phyloP scores from a whole-genome alignment of 1,140 invertebrate genomes.

The Pygmarrhopalites habei region DNA sequence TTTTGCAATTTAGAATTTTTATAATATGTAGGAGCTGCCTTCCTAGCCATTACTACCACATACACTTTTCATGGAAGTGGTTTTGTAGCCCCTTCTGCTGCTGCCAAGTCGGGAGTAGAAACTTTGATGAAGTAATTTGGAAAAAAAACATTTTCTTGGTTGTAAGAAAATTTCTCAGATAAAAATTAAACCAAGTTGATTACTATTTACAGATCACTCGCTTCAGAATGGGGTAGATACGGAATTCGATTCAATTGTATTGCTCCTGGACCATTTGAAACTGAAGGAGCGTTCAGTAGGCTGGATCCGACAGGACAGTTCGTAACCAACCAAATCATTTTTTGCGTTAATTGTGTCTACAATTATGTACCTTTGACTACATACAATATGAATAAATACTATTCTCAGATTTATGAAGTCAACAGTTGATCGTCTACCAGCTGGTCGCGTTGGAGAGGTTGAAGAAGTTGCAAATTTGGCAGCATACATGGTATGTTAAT shows the following conservation, averaged over 20 bases:
- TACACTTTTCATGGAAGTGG: slow-evolving; percentile 52
- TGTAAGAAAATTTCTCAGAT: too few species aligned
- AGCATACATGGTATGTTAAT: too few species aligned
- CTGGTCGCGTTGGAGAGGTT: slow-evolving; percentile 49
- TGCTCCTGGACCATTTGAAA: slow-evolving; percentile 53
- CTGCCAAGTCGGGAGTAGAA: slow-evolving; percentile 54
- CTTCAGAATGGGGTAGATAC: slow-evolving; percentile 53
- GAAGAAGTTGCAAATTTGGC: slow-evolving; percentile 53
- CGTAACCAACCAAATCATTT: too few species aligned
- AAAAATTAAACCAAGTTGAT: too few species aligned
- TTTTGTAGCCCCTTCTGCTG: slow-evolving; percentile 53
- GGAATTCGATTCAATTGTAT: slow-evolving; percentile 56
- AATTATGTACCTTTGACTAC: too few species aligned
- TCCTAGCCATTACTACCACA: slow-evolving; percentile 52
- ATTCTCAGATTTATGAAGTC: too few species aligned
- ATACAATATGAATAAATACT: too few species aligned
- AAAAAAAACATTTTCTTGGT: too few species aligned
- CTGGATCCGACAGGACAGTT: slow-evolving; percentile 49
- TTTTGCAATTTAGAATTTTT: too few species aligned
- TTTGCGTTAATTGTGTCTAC: too few species aligned
- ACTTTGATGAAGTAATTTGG: slow-evolving; percentile 45
- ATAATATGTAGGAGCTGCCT: slow-evolving; percentile 50
- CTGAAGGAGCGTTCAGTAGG: slow-evolving; percentile 48
- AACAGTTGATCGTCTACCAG: slow-evolving; percentile 45
- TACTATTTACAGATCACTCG: slow-evolving; percentile 27